phyloP scores from a whole-genome alignment of 2,888 invertebrate species.

The Xestia c-nigrum region DNA sequence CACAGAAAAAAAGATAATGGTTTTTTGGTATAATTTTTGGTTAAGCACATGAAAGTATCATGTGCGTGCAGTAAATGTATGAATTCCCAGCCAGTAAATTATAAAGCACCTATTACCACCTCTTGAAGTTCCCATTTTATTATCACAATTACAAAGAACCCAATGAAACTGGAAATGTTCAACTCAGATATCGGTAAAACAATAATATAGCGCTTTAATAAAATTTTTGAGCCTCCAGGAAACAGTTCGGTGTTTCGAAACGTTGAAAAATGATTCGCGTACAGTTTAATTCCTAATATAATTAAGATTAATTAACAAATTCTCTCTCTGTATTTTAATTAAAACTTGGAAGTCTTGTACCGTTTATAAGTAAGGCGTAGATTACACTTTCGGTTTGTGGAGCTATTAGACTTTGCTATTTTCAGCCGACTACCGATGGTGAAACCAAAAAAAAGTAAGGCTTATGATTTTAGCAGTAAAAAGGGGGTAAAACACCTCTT shows the following conservation, averaged over 20 bases:
- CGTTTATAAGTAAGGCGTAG: conserved; percentile 50
- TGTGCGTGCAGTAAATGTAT: too few species aligned
- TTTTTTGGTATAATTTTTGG: too few species aligned
- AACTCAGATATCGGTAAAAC: conserved; percentile 15
- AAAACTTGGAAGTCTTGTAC: conserved; percentile 64
- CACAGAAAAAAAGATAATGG: too few species aligned
- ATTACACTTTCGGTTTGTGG: conserved; percentile 32
- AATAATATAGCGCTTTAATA: conserved; percentile 25
- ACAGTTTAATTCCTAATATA: conserved; percentile 62
- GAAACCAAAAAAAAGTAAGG: too few species aligned
- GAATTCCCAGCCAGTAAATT: not conserved
- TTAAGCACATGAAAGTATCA: too few species aligned
- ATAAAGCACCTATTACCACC: not conserved
- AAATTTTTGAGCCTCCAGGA: not conserved
- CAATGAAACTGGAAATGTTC: conserved; percentile 17
- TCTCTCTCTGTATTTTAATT: conserved; percentile 71
- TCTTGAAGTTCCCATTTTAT: not conserved
- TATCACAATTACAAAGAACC: not conserved
- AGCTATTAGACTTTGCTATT: not conserved
- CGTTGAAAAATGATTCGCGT: conserved; percentile 33
- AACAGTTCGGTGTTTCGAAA: conserved; percentile 16
- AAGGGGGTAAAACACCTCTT: too few species aligned
- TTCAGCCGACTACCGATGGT: not conserved
- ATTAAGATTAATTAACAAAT: conserved; percentile 69
- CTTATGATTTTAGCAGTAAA: too few species aligned